Conservation (phyloP, 2,113 vertebrate species). For the Daubentonia madagascariensis region DNA sequence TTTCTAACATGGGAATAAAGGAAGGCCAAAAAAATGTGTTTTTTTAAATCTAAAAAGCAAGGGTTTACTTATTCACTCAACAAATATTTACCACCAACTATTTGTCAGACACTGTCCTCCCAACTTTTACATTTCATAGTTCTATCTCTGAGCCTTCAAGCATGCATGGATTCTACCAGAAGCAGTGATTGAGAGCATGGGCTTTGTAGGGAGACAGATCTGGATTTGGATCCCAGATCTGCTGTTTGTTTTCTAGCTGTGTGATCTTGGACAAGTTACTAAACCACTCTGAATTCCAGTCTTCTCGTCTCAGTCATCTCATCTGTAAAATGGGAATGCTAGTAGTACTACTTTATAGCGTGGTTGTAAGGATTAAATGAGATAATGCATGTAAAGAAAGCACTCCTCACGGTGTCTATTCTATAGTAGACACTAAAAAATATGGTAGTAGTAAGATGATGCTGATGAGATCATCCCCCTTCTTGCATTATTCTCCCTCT, state of each 20-base stretch:
- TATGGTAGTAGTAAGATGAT: not conserved
- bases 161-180: not conserved
- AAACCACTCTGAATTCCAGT: conserved; percentile 35
- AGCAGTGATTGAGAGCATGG: not conserved
- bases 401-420: not conserved
- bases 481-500: not conserved
- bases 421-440: not conserved
- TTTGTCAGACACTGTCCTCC: not conserved
- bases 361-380: not conserved
- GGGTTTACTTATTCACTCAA: not conserved
- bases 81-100: not conserved
- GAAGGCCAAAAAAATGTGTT: not conserved
- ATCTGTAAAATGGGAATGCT: not conserved
- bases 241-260: not conserved
- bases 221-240: not conserved
- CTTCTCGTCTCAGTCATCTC: not conserved
- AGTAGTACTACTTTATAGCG: not conserved
- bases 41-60: not conserved
- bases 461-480: not conserved
- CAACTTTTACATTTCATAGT: not conserved
- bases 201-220: not conserved
- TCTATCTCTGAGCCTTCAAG: not conserved
- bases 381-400: not conserved
- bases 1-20: conserved; percentile 27
- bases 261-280: conserved; percentile 20